Evolutionary conservation across 2,888 invertebrate genomes (phyloP), one percentile per base, ranked within the genome.

Genomic region (Strigamia transsilvanica): DNA sequence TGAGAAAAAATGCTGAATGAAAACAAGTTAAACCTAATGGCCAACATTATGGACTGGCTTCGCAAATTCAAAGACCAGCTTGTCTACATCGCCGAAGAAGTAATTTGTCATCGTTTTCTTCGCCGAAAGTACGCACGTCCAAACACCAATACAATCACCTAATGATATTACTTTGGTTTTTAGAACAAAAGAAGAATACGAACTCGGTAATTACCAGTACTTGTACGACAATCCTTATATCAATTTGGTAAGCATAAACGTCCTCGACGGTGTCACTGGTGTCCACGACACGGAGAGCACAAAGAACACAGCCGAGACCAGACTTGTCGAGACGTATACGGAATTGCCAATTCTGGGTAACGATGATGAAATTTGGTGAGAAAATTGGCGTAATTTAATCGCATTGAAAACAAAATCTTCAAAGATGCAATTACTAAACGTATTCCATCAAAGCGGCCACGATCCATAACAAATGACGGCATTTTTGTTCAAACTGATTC

Each of bases 401-500:
- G n/a, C n/a, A n/a, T 13, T 15, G n/a, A 46, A 46, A 46, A 46
- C 46, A 13, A 38, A 56, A 56, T 56, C 15, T 32, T 73, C 21
- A 73, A 32, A 73, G 73, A 73, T 73, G 73, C 27, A 73, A 32
- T 73, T 15, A 73, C 23, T 27, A 73, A 73, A 15, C 12, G 23
- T 27, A 15, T 32, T 27, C 27, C 73, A 32, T 3, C 32, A 73
- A 73, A 73, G 27, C 27, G 32, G 27, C 73, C 73, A 73, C 12
- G 73, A 15, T 32, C 32, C 12, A 73, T 73, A 27, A 32, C 73
- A 15, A 32, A 73, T 15, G 73, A 73, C 0, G 73, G 27, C 32
- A 73, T 73, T 73, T 73, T 73, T 73, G 73, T 73, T 73, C 73
- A 73, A 73, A 15, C 73, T 23, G 73, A 73, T 32, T 32, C 73